phyloP scores from a whole-genome alignment of 2,888 invertebrate species.

The Adelphocoris suturalis region DNA sequence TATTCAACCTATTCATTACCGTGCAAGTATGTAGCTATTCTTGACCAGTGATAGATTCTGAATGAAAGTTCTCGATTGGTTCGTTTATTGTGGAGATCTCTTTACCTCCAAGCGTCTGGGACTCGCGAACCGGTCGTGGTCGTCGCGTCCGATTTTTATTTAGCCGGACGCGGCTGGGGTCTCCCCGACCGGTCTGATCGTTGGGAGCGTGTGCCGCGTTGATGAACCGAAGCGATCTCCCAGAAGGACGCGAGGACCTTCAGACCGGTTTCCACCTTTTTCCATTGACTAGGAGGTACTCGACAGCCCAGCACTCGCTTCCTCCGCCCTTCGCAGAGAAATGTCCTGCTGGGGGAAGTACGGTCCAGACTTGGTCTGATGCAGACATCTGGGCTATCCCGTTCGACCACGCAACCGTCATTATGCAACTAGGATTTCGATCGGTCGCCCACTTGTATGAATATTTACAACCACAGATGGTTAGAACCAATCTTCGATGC shows the following conservation, averaged over 20 bases:
- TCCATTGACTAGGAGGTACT: neutral
- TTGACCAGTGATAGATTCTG: neutral
- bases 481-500: neutral
- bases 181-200: neutral
- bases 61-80: neutral
- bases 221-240: slow-evolving; percentile 9
- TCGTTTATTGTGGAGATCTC: neutral
- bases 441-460: neutral
- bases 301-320: neutral
- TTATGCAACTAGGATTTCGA: slow-evolving; percentile 4
- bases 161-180: neutral
- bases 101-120: neutral
- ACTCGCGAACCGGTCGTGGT: slow-evolving; percentile 26
- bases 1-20: no score
- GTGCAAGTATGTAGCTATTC: no score
- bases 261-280: slow-evolving; percentile 25
- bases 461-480: neutral
- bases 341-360: neutral
- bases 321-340: neutral
- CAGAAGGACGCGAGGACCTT: slow-evolving; percentile 3
- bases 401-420: slow-evolving; percentile 2
- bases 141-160: slow-evolving; percentile 9
- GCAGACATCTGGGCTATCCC: neutral
- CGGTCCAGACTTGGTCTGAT: neutral
- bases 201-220: slow-evolving; percentile 33